Conservation (phyloP, 2,888 invertebrate species). For the Drosophila helvetica region DNA sequence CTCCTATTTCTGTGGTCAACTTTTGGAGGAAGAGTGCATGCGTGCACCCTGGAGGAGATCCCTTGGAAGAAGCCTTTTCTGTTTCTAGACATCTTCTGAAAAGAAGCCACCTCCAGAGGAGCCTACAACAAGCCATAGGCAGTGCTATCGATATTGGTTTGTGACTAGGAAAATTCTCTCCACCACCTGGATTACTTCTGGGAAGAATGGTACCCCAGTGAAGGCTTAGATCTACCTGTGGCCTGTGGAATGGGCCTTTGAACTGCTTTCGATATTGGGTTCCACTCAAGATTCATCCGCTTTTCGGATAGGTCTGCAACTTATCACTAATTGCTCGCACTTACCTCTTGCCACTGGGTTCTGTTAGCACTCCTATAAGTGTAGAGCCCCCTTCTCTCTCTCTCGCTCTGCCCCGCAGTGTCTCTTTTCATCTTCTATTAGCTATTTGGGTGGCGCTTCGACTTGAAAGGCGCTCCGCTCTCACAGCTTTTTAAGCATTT, state of each 20-base stretch:
- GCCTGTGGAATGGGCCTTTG: background rate
- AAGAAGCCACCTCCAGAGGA: no score
- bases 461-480: conserved; percentile 13
- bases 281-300: background rate
- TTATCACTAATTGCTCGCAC: conserved; percentile 1
- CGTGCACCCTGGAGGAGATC: background rate
- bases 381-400: background rate
- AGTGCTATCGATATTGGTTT: no score
- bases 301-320: conserved; percentile 3
- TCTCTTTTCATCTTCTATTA: conserved; percentile 12
- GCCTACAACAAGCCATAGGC: background rate
- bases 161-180: no score
- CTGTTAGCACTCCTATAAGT: background rate
- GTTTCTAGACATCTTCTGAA: background rate
- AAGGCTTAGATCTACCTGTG: no score
- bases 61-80: background rate
- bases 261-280: background rate
- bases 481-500: conserved; percentile 48
- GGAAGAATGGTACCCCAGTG: no score
- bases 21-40: background rate
- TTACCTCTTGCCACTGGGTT: background rate
- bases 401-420: background rate
- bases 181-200: background rate
- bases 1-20: conserved; percentile 1
- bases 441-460: conserved; percentile 41